A percentile compares a stretch with the other conserved stretches of the same genome.
These are phyloP conservation scores for Phragmatobia fuliginosa DNA, from an alignment of 2,888 invertebrate species.

Conservation along the genomic window DNA sequence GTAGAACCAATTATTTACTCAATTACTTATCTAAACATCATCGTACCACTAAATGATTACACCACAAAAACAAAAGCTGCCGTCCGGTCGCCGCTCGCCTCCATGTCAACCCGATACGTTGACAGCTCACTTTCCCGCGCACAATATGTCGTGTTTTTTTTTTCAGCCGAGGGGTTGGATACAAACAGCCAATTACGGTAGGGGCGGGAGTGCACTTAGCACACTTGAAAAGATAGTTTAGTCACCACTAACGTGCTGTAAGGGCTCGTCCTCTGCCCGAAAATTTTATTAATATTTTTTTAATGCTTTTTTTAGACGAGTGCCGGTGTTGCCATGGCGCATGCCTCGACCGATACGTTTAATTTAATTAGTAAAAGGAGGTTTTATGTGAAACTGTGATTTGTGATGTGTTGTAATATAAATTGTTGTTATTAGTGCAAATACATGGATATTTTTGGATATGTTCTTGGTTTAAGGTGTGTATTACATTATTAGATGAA, in stretches of 20 bases:
- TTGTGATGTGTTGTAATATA: slow-evolving; percentile 72
- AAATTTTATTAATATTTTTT: slow-evolving; percentile 47
- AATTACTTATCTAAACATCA: slow-evolving; percentile 73
- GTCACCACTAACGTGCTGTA: slow-evolving; percentile 75
- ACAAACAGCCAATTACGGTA: slow-evolving; percentile 85
- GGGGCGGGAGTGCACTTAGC: slow-evolving; percentile 82
- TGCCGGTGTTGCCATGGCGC: slow-evolving; percentile 73
- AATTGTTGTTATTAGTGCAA: slow-evolving; percentile 48
- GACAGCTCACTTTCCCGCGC: slow-evolving; percentile 83
- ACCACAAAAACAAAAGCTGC: slow-evolving; percentile 78
- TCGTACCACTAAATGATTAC: slow-evolving; percentile 73
- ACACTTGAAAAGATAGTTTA: slow-evolving; percentile 80
- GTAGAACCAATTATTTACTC: slow-evolving; percentile 43
- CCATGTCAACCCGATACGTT: slow-evolving; percentile 77
- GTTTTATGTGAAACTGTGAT: slow-evolving; percentile 75
- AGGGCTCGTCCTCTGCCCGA: slow-evolving; percentile 69
- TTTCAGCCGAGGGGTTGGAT: slow-evolving; percentile 82
- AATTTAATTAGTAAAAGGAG: slow-evolving; percentile 81
- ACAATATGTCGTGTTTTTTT: slow-evolving; percentile 83
- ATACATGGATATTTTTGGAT: slow-evolving; percentile 61
- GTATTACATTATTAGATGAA: slow-evolving; percentile 33
- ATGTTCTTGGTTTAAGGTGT: slow-evolving; percentile 58
- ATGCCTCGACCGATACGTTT: slow-evolving; percentile 70
- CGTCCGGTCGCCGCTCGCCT: slow-evolving; percentile 50
- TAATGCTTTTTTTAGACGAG: slow-evolving; percentile 41